phyloP scores from a whole-genome alignment of 2,113 vertebrate genomes.

The Turdus rufiventris region DNA sequence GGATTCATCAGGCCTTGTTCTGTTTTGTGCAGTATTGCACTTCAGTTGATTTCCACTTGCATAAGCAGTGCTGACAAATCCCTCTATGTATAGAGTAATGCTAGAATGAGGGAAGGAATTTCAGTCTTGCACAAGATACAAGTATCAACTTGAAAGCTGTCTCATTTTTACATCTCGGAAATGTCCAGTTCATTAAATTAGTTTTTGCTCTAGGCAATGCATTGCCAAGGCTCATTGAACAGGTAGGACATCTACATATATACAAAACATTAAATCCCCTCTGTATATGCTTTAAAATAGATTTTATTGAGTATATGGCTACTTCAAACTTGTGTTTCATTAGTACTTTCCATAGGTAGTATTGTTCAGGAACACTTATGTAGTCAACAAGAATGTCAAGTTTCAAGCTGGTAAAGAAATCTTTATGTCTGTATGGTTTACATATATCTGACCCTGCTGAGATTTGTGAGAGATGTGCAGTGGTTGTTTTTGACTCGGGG shows the following conservation, averaged over 20 bases:
- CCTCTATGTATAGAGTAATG: not conserved
- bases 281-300: not conserved
- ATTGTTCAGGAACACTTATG: not conserved
- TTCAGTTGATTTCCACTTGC: rapidly evolving
- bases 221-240: not conserved
- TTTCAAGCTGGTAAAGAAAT: not conserved
- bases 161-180: not conserved
- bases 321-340: not conserved
- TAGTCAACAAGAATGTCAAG: not conserved
- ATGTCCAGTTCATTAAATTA: not conserved
- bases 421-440: not conserved
- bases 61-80: not conserved
- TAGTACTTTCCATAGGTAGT: not conserved
- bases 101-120: not conserved
- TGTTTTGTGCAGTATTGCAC: rapidly evolving
- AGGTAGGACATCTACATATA: not conserved
- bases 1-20: not conserved
- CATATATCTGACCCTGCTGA: not conserved
- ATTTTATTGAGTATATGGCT: not conserved
- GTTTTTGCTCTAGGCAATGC: not conserved
- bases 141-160: not conserved
- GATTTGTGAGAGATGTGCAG: not conserved
- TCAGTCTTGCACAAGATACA: not conserved
- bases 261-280: not conserved
- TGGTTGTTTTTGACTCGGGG: not conserved